Evolutionary conservation across 1,140 invertebrate species (phyloP), one percentile per base, ranked within the genome.

Genomic region (Atta colombica): DNA sequence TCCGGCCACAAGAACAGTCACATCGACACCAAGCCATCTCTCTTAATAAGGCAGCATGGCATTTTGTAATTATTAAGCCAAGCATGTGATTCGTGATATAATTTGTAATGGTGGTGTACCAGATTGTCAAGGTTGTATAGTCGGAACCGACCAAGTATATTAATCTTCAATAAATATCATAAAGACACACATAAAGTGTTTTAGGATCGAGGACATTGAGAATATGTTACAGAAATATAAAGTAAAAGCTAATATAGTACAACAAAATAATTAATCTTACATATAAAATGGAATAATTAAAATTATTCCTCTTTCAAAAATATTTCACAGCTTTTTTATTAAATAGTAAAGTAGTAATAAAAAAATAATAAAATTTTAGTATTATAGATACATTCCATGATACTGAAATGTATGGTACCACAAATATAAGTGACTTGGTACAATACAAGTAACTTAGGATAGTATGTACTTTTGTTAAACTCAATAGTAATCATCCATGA

Each of bases 41-140:
- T 31, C 35, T 55, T 31, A 25, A 71, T 8, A 68, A 74, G 68
- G 5, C 12, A 49, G 45, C 16, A 35, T 28, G 28, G 45, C 45
- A 51, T 69, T 84, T 58, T 87, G 21, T 80, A 69, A 69, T 80
- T 53, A 39, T 51, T 69, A 69, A 39, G 18, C 10, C 60, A 66
- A 31, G 49, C 31, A 60, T 35, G 35, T 35, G 28, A 68, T 63
- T 77, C 49, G 35, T 77, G 58, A 77, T 60, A 21, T 28, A 75
- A 75, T 14, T 75, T 81, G 12, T 80, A 69, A 80, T 2, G 65
- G 10, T 58, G 63, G 65, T 81, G 49, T 58, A 51, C 7, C 25
- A 31, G 8, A 61, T 55, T 31, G 16, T 53, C 7, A 60, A 35
- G 12, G n/a, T 51, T 4, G n/a, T 65, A 18, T 31, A 49, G 21